A percentile compares a stretch with the other conserved stretches of the same genome.
Conservation (phyloP, 2,888 invertebrate species). For the Melanchra persicariae region DNA sequence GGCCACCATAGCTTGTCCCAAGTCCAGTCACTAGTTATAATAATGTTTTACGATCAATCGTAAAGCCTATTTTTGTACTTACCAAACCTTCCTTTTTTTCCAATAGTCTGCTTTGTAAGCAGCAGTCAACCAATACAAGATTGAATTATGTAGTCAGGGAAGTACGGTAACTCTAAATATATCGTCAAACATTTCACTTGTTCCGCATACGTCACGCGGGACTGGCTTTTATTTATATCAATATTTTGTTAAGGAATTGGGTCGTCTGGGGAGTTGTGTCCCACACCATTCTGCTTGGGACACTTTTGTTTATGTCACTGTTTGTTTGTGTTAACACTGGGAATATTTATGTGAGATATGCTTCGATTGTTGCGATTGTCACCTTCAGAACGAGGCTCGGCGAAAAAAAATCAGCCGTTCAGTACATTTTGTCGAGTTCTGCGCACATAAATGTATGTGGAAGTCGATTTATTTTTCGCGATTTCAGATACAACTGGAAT, state of each 20-base stretch:
- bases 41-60: background rate
- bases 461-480: no score
- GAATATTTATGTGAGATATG: constrained; percentile 1
- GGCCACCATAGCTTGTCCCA: no score
- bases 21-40: background rate
- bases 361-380: background rate
- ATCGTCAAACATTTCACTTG: constrained; percentile 35
- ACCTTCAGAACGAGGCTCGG: no score
- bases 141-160: background rate
- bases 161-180: constrained; percentile 8
- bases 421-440: no score
- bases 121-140: background rate
- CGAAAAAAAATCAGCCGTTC: no score
- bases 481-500: no score
- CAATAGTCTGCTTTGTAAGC: background rate
- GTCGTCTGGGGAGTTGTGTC: constrained; percentile 20
- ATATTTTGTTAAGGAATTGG: constrained; percentile 54
- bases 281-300: constrained; percentile 6
- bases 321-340: constrained; percentile 3
- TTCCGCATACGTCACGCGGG: constrained; percentile 11
- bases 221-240: constrained; percentile 44
- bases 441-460: no score
- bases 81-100: background rate
- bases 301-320: constrained; percentile 23
- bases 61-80: background rate